phyloP scores from a whole-genome alignment of 2,113 vertebrate species.

The Pachycephala philippinensis region DNA sequence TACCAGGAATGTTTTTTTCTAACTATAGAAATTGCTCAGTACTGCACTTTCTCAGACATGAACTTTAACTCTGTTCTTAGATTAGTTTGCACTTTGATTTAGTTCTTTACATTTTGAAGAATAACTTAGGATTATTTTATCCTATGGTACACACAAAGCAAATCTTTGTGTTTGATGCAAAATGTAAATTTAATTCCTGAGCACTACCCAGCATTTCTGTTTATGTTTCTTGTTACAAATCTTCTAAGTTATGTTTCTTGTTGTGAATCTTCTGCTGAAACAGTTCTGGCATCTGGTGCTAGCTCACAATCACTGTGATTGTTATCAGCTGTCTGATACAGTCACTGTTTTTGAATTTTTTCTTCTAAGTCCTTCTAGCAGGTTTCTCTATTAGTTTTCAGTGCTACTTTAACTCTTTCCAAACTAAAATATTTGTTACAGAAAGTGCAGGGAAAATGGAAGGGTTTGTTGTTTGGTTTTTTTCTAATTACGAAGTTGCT shows the following conservation, averaged over 20 bases:
- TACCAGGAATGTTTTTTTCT: neutral
- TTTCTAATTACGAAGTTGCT: neutral
- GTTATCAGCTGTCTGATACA: neutral
- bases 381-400: neutral
- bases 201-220: neutral
- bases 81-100: neutral
- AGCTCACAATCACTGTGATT: neutral
- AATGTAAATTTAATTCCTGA: neutral
- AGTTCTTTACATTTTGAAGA: neutral
- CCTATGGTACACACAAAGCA: neutral
- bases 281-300: neutral
- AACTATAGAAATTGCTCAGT: neutral
- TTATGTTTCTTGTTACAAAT: neutral
- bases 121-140: neutral
- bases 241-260: neutral
- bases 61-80: neutral
- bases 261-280: neutral
- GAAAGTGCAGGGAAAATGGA: neutral
- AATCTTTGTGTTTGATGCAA: neutral
- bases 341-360: neutral
- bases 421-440: neutral
- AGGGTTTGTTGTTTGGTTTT: neutral
- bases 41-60: neutral
- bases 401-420: neutral
- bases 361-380: neutral